A percentile compares a stretch with the other conserved stretches of the same genome.
Conservation (phyloP, 2,113 vertebrate species). For the Lanius ludovicianus region DNA sequence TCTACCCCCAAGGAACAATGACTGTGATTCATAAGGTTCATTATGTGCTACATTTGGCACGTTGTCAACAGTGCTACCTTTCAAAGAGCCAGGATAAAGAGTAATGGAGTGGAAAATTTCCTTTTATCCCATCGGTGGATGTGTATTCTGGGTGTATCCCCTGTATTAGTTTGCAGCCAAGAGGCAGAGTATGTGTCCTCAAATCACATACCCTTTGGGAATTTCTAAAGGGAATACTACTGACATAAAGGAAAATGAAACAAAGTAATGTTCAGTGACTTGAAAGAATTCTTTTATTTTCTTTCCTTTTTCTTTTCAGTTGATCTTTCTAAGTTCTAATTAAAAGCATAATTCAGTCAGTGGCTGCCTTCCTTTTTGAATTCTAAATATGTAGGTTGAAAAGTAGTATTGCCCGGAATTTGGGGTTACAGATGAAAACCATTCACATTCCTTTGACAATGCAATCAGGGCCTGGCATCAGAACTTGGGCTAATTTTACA, state of each 20-base stretch:
- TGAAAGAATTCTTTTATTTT: not conserved
- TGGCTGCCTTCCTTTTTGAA: not conserved
- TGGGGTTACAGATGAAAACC: not conserved
- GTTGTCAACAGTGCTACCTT: not conserved
- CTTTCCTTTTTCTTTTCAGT: not conserved
- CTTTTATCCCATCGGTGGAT: not conserved
- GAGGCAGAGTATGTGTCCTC: not conserved
- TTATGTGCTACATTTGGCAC: slow-evolving; percentile 25
- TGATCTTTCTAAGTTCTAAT: not conserved
- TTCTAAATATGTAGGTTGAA: not conserved
- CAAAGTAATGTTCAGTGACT: not conserved
- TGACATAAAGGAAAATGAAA: not conserved
- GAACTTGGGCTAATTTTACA: not conserved
- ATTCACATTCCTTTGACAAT: not conserved
- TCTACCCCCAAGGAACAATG: slow-evolving; percentile 8
- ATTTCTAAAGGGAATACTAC: not conserved
- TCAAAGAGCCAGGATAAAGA: slow-evolving; percentile 15
- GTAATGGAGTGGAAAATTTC: slow-evolving; percentile 44
- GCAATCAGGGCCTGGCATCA: not conserved
- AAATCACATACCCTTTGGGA: not conserved
- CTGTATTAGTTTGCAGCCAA: not conserved
- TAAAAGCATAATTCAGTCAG: not conserved
- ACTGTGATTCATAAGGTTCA: slow-evolving; percentile 35
- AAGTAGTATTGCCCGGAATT: not conserved
- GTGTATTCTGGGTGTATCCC: not conserved